Conservation (phyloP, 2,113 vertebrate genomes). For the Proteles cristata region DNA sequence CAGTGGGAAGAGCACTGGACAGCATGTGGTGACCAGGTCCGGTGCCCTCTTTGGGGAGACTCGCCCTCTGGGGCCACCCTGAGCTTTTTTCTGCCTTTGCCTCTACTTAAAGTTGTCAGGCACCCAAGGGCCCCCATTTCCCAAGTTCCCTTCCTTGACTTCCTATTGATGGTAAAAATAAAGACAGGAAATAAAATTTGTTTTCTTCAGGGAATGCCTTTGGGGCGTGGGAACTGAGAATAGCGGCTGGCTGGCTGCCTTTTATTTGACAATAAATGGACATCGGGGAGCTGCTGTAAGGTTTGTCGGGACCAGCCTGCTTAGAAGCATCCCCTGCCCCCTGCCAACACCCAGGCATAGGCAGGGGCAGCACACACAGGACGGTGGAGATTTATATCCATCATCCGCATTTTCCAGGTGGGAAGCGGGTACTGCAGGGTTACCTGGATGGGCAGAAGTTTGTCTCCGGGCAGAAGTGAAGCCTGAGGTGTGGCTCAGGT, state of each 20-base stretch:
- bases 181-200: background rate
- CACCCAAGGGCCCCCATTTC: background rate
- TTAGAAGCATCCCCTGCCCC: background rate
- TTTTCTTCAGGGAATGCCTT: background rate
- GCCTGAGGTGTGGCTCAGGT: accelerated
- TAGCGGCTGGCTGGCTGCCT: background rate
- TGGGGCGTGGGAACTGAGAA: background rate
- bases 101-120: background rate
- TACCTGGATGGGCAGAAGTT: background rate
- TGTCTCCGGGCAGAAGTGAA: background rate
- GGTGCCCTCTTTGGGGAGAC: background rate
- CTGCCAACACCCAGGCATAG: background rate
- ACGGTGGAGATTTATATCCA: background rate
- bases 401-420: background rate
- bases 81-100: background rate
- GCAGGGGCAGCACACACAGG: too few species aligned
- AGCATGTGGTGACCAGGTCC: accelerated
- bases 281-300: background rate
- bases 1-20: accelerated
- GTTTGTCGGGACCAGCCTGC: background rate
- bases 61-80: background rate
- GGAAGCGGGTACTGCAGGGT: background rate
- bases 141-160: background rate
- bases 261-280: background rate
- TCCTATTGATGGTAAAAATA: background rate